Evolutionary conservation across 2,113 vertebrate species (phyloP).

Genomic region (Oryzias melastigma): DNA sequence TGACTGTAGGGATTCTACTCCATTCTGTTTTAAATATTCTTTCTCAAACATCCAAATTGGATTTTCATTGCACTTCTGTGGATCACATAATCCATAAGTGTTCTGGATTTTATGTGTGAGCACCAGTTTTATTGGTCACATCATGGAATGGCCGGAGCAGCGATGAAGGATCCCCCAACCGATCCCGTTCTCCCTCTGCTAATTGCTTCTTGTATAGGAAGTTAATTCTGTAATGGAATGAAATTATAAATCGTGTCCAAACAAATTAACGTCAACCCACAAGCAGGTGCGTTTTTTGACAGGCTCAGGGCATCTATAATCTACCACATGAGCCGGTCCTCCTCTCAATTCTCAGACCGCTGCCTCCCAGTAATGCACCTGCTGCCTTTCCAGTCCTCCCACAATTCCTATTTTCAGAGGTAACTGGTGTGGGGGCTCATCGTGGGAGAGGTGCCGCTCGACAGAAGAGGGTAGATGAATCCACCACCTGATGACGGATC

Average conservation of each 20-base stretch:
- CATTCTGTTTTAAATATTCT: conserved; percentile 38
- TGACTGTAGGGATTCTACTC: conserved; percentile 30
- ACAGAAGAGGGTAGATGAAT: conserved; percentile 60
- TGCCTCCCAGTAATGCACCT: conserved; percentile 54
- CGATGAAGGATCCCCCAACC: conserved; percentile 14
- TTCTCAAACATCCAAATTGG: conserved; percentile 49
- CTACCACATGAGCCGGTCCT: conserved; percentile 56
- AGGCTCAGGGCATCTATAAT: conserved; percentile 71
- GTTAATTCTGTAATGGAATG: conserved; percentile 75
- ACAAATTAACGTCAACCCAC: conserved; percentile 74
- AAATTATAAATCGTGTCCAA: conserved; percentile 78
- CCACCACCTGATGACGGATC: conserved; percentile 65
- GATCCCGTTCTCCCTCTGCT: conserved; percentile 50
- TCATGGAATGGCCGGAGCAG: conserved; percentile 36
- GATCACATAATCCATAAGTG: conserved; percentile 41
- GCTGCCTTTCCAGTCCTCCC: conserved; percentile 20
- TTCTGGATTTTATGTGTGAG: conserved; percentile 45
- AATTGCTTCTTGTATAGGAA: conserved; percentile 63
- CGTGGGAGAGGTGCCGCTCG: conserved; percentile 27
- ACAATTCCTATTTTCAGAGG: conserved; percentile 61
- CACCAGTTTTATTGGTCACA: conserved; percentile 59
- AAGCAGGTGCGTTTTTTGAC: conserved; percentile 69
- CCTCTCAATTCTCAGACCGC: conserved; percentile 29
- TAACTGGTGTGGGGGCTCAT: conserved; percentile 48
- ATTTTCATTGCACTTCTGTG: conserved; percentile 47